phyloP scores from a whole-genome alignment of 2,113 vertebrate species.

The Triplophysa tibetana region DNA sequence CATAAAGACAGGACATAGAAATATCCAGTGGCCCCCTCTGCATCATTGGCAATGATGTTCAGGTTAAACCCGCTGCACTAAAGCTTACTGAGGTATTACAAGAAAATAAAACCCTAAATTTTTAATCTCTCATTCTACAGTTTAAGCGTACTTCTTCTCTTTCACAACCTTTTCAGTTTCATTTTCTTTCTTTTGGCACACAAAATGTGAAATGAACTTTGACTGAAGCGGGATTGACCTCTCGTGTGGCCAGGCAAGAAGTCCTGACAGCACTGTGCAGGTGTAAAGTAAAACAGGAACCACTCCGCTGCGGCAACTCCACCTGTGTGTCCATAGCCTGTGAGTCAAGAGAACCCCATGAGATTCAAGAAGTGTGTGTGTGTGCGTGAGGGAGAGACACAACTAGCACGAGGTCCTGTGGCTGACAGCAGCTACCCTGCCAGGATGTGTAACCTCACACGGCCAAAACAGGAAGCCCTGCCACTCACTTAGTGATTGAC shows the following conservation, averaged over 20 bases:
- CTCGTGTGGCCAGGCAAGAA: constrained; percentile 57
- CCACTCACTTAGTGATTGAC: constrained; percentile 72
- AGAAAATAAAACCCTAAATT: background rate
- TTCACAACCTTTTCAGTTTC: background rate
- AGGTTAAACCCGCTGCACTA: too few species aligned
- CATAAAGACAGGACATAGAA: too few species aligned
- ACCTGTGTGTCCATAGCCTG: constrained; percentile 75
- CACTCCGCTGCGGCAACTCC: constrained; percentile 77
- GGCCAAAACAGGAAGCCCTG: constrained; percentile 87
- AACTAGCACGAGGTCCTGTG: constrained; percentile 37
- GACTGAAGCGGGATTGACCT: constrained; percentile 50
- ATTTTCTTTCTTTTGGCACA: constrained; percentile 8
- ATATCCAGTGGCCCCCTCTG: too few species aligned
- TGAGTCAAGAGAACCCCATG: constrained; percentile 77
- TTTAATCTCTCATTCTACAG: background rate
- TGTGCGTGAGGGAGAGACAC: constrained; percentile 4
- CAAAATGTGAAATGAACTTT: constrained; percentile 21
- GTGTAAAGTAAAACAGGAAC: constrained; percentile 78
- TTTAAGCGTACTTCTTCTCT: background rate
- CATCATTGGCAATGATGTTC: too few species aligned
- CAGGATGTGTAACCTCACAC: constrained; percentile 79
- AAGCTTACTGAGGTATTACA: background rate
- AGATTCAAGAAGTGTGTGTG: constrained; percentile 40
- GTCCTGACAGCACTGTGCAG: constrained; percentile 64
- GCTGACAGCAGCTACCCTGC: constrained; percentile 71